A percentile compares a stretch with the other conserved stretches of the same genome.
Conservation (phyloP, 2,797 vertebrate species). For the Cephalopachus bancanus region DNA sequence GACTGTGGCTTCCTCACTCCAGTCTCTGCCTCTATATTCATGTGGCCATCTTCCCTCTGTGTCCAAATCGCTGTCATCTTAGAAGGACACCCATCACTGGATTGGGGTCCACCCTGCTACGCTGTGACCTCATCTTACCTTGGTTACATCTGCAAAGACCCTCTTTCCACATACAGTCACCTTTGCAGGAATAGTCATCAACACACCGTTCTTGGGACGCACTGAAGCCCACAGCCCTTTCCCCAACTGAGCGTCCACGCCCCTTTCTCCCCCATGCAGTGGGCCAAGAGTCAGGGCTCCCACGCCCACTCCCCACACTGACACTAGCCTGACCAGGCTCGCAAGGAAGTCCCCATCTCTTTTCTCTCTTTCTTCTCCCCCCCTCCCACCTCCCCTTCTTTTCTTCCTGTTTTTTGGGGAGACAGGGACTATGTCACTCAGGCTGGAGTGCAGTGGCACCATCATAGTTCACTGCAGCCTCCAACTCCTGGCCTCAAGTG, state of each 20-base stretch:
- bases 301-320: neutral
- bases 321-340: neutral
- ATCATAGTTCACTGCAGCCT: no score
- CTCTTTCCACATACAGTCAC: neutral
- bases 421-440: no score
- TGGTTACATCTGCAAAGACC: neutral
- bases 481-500: no score
- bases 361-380: neutral
- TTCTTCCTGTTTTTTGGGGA: neutral
- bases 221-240: neutral
- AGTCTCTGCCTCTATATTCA: neutral
- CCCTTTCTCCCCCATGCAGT: neutral
- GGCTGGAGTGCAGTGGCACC: no score
- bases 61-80: neutral
- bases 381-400: neutral
- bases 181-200: neutral
- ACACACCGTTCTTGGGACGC: neutral
- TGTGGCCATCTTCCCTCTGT: neutral
- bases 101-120: neutral
- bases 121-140: neutral
- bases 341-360: neutral
- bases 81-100: neutral
- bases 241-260: neutral
- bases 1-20: neutral
- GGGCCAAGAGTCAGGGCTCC: neutral